Evolutionary conservation across 2,888 invertebrate species (phyloP).

Genomic region (Craniophora ligustri): DNA sequence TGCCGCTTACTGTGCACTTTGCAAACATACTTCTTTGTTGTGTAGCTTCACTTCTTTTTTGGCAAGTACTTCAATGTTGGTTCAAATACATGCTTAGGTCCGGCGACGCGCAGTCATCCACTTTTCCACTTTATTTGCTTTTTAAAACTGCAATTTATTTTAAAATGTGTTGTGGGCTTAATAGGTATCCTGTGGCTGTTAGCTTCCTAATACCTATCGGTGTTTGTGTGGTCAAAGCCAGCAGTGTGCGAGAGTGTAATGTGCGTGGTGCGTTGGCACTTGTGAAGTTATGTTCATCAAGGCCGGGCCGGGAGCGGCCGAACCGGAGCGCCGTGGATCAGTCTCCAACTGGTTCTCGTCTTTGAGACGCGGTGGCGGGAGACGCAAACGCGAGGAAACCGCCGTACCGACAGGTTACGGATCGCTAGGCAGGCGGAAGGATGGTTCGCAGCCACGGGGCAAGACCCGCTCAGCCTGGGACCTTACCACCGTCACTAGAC

Average conservation of each 20-base stretch:
- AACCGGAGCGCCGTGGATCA: constrained; percentile 90
- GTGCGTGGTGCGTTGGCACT: constrained; percentile 75
- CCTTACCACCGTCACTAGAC: constrained; percentile 86
- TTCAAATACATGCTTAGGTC: constrained; percentile 56
- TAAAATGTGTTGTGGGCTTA: constrained; percentile 72
- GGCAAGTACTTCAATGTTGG: constrained; percentile 69
- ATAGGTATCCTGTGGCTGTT: constrained; percentile 75
- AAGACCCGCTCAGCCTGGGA: constrained; percentile 90
- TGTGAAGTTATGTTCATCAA: constrained; percentile 87
- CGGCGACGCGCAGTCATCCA: constrained; percentile 76
- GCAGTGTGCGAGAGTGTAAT: constrained; percentile 75
- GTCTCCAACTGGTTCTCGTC: constrained; percentile 95
- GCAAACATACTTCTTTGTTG: constrained; percentile 68
- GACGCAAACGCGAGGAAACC: constrained; percentile 81
- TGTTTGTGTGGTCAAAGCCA: constrained; percentile 66
- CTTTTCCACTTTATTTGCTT: constrained; percentile 81
- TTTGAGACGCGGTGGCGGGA: constrained; percentile 89
- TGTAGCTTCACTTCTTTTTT: constrained; percentile 78
- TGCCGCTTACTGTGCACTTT: constrained; percentile 75
- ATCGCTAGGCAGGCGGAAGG: constrained; percentile 85
- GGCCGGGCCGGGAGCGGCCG: constrained; percentile 80
- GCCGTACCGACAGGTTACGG: constrained; percentile 82
- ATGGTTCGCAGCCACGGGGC: constrained; percentile 80
- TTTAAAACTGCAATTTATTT: constrained; percentile 69
- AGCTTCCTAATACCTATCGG: constrained; percentile 71